Percentiles rank a stretch among this genome's conserved stretches.
Evolutionary conservation across 2,888 invertebrate genomes (phyloP).

Genomic region (Pomacea canaliculata): DNA sequence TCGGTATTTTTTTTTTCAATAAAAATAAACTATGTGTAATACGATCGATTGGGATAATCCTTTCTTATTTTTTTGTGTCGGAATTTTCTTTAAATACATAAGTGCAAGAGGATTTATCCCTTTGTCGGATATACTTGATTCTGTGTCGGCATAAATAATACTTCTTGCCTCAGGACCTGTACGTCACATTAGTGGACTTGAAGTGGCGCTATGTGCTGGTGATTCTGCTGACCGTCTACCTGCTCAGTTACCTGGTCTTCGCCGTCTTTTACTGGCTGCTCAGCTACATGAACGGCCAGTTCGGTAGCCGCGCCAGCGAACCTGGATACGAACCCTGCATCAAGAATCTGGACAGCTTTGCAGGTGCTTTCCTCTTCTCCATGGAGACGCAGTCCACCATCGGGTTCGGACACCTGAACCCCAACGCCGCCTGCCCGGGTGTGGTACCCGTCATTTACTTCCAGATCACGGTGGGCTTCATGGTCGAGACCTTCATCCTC

Average conservation of each 20-base stretch:
- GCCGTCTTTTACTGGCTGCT: slow-evolving; percentile 72
- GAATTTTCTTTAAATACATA: too few relatives aligned
- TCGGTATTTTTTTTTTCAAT: too few relatives aligned
- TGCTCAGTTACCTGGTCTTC: slow-evolving; percentile 85
- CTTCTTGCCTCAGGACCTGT: slow-evolving; percentile 77
- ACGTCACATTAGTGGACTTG: slow-evolving; percentile 93
- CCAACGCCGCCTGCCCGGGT: slow-evolving; percentile 91
- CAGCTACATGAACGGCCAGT: slow-evolving; percentile 45
- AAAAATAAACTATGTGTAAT: too few relatives aligned
- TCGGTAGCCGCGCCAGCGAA: slow-evolving; percentile 39
- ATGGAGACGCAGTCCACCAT: slow-evolving; percentile 72
- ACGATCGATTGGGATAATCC: too few relatives aligned
- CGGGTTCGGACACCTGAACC: slow-evolving; percentile 87
- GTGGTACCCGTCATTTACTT: slow-evolving; percentile 87
- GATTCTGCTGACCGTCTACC: slow-evolving; percentile 88
- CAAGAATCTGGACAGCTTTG: slow-evolving; percentile 24
- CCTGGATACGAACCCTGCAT: slow-evolving; percentile 31
- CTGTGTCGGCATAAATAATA: too few relatives aligned
- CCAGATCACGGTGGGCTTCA: slow-evolving; percentile 29
- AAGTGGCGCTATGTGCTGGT: slow-evolving; percentile 88
- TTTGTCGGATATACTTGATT: too few relatives aligned
- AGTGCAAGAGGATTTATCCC: too few relatives aligned
- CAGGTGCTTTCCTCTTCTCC: slow-evolving; percentile 19
- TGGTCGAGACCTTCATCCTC: slow-evolving; percentile 22
- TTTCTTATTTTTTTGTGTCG: too few relatives aligned